Base-by-base conservation (phyloP, 2,888 invertebrate species). In the Lasius platythorax region DNA sequence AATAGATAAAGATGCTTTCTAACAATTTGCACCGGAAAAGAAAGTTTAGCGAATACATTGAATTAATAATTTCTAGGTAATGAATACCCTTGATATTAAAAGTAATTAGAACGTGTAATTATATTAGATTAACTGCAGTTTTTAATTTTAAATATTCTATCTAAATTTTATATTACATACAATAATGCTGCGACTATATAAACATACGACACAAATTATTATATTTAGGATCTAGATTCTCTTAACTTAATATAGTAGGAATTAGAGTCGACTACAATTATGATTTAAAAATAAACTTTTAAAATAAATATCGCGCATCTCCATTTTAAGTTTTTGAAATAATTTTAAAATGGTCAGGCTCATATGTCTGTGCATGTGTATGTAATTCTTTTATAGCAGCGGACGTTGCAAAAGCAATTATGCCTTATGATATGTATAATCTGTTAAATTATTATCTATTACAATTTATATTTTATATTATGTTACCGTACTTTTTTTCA, bases 91-190 rank as follows among this genome's bases (percentile, higher is more conserved):
- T 58, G 23, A 72, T 72, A 81, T 70, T 8, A 43, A 58, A 53
- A 61, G n/a, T 46, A 73, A 81, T 73, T 72, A 37, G 73, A 46
- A 73, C 70, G 72, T 46, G 50, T 63, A 73, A 72, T 81, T 73
- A 73, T 61, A 61, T 63, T 33, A 73, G 43, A 46, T 23, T 43
- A 46, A 15, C 8, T 46, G 46, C 3, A 37, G 53, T 61, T 72
- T 58, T 81, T 28, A 63, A 73, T 78, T 68, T 40, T 1, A 68
- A 56, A 68, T 63, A 33, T 18, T 18, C 18, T 33, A 18, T 63
- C 23, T 75, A 63, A 8, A 46, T 67, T 75, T 33, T 64, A 75
- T 67, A 67, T 67, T 78, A 53, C 11, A 58, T 56, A 15, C 40
- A 6, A 8, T 43, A 67, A 67, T 23, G 28, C 40, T 67, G 66